Evolutionary conservation across 2,888 invertebrate genomes (phyloP).

Genomic region (Thymelicus sylvestris): DNA sequence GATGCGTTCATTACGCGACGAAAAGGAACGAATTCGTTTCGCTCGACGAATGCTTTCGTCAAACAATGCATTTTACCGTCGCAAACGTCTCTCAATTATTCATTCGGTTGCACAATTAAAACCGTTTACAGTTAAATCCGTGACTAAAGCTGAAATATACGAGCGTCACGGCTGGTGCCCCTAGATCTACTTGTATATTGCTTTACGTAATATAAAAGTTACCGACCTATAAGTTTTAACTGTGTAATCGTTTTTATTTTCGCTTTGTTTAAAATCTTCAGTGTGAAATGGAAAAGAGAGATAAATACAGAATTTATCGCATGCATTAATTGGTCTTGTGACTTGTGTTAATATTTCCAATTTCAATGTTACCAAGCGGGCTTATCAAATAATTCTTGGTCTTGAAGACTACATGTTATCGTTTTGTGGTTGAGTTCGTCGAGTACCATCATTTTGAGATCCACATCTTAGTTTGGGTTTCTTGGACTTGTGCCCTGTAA

Average conservation of each 20-base stretch:
- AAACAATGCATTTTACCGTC: constrained; percentile 34
- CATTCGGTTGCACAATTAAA: constrained; percentile 34
- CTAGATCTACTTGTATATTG: constrained; percentile 45
- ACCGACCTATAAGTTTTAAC: background rate
- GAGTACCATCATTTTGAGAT: no score
- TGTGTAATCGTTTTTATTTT: background rate
- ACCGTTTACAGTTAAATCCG: constrained; percentile 50
- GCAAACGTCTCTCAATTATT: constrained; percentile 35
- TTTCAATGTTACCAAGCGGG: no score
- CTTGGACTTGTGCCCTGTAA: no score
- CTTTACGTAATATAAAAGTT: constrained; percentile 5
- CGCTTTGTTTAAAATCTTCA: background rate
- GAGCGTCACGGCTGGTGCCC: constrained; percentile 63
- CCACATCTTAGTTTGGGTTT: no score
- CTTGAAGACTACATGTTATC: no score
- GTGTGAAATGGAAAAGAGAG: no score
- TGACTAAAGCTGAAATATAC: constrained; percentile 79
- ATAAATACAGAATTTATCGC: no score
- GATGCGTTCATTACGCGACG: constrained; percentile 8
- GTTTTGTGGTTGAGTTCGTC: no score
- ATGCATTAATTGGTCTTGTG: no score
- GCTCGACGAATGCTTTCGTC: constrained; percentile 19
- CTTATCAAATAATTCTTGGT: no score
- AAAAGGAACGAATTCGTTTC: constrained; percentile 25
- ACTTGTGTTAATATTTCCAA: no score